A percentile compares a stretch with the other conserved stretches of the same genome.
phyloP scores from a whole-genome alignment of 2,888 invertebrate genomes.

The Epinotia ramella region DNA sequence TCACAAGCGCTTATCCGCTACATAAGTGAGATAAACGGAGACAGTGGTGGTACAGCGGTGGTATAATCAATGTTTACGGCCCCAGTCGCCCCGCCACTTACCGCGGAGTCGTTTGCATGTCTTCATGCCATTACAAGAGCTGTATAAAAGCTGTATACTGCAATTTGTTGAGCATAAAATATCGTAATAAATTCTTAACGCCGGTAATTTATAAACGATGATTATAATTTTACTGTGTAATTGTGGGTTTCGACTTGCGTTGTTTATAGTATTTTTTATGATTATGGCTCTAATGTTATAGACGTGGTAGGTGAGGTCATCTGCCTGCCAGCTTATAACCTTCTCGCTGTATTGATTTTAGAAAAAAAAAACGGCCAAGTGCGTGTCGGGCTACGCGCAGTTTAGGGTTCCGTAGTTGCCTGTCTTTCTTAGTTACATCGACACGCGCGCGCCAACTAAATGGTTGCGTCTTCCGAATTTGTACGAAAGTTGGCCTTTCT shows the following conservation, averaged over 20 bases:
- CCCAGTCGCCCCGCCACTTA: slow-evolving; percentile 31
- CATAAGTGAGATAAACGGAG: slow-evolving; percentile 44
- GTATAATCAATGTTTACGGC: slow-evolving; percentile 43
- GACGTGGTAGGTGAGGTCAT: slow-evolving; percentile 4
- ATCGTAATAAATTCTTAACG: slow-evolving; percentile 44
- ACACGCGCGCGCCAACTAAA: too few relatives aligned
- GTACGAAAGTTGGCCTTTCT: too few relatives aligned
- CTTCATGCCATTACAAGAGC: slow-evolving; percentile 43
- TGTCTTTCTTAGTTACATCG: too few relatives aligned
- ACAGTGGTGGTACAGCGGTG: slow-evolving; percentile 32
- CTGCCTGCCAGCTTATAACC: background rate
- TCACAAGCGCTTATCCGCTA: slow-evolving; percentile 37
- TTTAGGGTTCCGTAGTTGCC: too few relatives aligned
- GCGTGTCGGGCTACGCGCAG: too few relatives aligned
- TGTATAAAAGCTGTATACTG: slow-evolving; percentile 36
- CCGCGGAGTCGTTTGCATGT: slow-evolving; percentile 43
- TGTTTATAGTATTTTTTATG: slow-evolving; percentile 28
- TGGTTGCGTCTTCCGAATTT: too few relatives aligned
- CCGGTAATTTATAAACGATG: slow-evolving; percentile 39
- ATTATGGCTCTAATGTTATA: slow-evolving; percentile 8
- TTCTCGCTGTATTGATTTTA: background rate
- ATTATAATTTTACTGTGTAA: slow-evolving; percentile 36
- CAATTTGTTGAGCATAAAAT: slow-evolving; percentile 45
- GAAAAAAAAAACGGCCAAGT: too few relatives aligned
- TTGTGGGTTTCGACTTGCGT: slow-evolving; percentile 13